Base-by-base conservation (phyloP, 2,797 vertebrate species). In the Podarcis siculus region DNA sequence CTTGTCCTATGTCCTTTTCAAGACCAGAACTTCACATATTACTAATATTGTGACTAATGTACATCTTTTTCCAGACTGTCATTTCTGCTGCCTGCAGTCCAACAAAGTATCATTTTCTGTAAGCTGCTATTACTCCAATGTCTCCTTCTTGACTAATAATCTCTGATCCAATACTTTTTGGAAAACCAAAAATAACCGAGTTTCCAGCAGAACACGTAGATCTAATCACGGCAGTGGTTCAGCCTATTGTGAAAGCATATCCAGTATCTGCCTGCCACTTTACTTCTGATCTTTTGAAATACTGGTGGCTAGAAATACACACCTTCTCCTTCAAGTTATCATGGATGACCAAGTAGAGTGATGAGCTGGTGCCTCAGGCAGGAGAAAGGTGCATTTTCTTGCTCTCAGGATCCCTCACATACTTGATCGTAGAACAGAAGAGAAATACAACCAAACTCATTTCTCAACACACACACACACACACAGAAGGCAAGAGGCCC, bases 401-500 rank as follows among this genome's bases (percentile, higher is more conserved):
- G 35, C 37, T 71, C 79, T 76, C 15, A 55, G 32, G 27, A 69
- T 86, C 9, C 27, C 69, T 82, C 75, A 45, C 15, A 1, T 49
- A 37, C 32, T 64, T 73, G 13, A 37, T 42, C 30, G 64, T 64
- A 78, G 73, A 82, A 49, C 23, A 85, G 45, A 75, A 32, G 12
- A 76, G 69, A 90, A 87, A 82, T 37, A 32, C n/a, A 45, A 82
- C 64, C 49, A 81, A 58, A 23, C 45, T 37, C 72, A 30, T 81
- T 87, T 85, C n/a, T 79, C 64, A 85, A 58, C 42, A 45, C 49
- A 76, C 5, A 82, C 42, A 66, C 30, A 76, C 21, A 35, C 32
- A 42, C 35, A 39, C 73, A 75, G 89, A 77, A 87, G 79, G 79
- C 83, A 88, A 91, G 89, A 61, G 90, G 94, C 88, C 12, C 82